These are phyloP conservation scores for Catalaphyllia jardinei DNA, from an alignment of 64 coral and sea anemone species.

Conservation along the genomic window DNA sequence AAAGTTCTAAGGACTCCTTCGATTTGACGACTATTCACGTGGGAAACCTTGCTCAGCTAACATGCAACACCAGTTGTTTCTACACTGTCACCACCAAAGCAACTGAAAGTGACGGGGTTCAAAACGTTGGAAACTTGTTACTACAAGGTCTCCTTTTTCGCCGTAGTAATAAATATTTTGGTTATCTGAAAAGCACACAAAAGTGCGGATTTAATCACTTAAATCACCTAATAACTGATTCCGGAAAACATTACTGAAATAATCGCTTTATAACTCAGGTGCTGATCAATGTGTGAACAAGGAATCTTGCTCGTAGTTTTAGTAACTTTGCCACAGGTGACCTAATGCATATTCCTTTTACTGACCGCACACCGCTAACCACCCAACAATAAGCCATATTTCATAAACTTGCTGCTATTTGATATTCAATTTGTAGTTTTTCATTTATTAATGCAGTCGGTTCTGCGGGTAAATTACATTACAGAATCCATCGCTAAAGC, in stretches of 20 bases:
- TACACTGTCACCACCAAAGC: too few relatives aligned
- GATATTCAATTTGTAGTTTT: background rate
- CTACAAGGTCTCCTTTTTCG: background rate
- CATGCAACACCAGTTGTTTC: too few relatives aligned
- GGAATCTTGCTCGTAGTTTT: background rate
- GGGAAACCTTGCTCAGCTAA: too few relatives aligned
- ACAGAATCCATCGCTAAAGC: background rate
- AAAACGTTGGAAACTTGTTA: background rate
- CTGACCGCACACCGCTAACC: background rate
- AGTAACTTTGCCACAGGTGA: background rate
- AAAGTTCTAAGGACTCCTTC: too few relatives aligned
- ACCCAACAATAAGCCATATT: background rate
- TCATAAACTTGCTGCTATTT: background rate
- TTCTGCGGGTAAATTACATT: background rate
- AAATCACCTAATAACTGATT: constrained; percentile 19
- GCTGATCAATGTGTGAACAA: background rate
- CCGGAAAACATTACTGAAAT: constrained; percentile 31
- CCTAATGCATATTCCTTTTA: background rate
- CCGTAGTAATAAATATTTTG: background rate
- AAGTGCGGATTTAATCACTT: background rate
- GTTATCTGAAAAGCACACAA: background rate
- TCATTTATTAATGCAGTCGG: background rate
- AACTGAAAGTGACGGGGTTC: too few relatives aligned
- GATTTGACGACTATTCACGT: too few relatives aligned
- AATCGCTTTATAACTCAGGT: background rate